These are phyloP conservation scores for Cettia cetti DNA, from an alignment of 2,113 vertebrate genomes.

Conservation along the genomic window DNA sequence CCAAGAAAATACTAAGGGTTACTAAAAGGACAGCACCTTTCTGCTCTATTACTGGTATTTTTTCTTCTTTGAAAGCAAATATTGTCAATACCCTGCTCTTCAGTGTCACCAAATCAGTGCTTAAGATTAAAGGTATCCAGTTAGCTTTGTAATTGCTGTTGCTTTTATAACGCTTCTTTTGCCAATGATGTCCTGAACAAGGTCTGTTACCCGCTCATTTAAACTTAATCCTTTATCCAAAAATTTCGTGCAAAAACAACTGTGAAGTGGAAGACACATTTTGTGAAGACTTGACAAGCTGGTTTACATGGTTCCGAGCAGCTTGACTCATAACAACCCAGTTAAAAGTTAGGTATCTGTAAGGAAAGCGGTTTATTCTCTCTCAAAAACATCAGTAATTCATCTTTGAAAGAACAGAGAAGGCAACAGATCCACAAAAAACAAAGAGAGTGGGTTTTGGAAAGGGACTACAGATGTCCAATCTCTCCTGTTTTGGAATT, in stretches of 20 bases:
- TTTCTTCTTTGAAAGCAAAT: neutral
- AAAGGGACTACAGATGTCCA: accelerated
- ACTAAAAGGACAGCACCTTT: neutral
- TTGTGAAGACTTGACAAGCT: neutral
- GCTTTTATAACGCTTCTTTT: neutral
- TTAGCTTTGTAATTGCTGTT: accelerated
- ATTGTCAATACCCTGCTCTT: neutral
- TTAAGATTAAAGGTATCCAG: neutral
- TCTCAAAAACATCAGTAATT: neutral
- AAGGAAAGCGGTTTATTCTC: accelerated
- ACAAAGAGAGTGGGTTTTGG: accelerated
- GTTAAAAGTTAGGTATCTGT: neutral
- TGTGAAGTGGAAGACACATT: accelerated
- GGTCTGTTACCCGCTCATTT: neutral
- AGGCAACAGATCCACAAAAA: neutral
- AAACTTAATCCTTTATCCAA: neutral
- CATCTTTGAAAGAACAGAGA: neutral
- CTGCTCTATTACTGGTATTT: neutral
- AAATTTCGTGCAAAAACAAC: neutral
- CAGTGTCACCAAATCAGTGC: neutral
- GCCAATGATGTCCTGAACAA: neutral
- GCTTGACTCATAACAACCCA: neutral
- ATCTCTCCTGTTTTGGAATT: neutral
- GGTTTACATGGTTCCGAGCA: neutral
- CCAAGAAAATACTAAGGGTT: neutral